Conservation (phyloP, 23 tunicate genomes). For the Aplidium turbinatum region DNA sequence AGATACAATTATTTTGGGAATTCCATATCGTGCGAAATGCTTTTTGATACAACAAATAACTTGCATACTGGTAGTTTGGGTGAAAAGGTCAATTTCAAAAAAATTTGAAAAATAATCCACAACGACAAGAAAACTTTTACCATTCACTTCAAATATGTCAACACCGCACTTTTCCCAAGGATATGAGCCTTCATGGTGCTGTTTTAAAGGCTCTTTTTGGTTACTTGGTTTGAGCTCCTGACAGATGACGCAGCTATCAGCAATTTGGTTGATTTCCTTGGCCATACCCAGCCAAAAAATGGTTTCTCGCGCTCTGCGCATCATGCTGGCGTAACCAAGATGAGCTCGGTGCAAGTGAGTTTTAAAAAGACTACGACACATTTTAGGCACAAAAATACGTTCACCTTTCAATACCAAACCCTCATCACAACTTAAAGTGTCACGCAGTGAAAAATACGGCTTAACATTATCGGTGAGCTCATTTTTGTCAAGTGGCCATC, state of each 20-base stretch:
- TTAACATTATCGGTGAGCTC: too few species aligned
- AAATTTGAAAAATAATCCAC: constrained; percentile 48
- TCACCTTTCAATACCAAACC: too few species aligned
- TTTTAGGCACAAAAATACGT: neutral
- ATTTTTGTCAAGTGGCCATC: too few species aligned
- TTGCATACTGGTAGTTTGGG: neutral
- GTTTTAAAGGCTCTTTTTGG: neutral
- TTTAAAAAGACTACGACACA: neutral
- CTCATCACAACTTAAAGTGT: too few species aligned
- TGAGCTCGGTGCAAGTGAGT: constrained; percentile 9
- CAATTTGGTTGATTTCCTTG: constrained; percentile 19
- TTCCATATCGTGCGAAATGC: constrained; percentile 34
- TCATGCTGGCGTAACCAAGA: constrained; percentile 27
- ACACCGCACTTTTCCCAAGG: constrained; percentile 44
- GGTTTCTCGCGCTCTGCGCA: constrained; percentile 31
- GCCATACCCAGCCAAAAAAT: constrained; percentile 40
- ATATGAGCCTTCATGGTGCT: constrained; percentile 8
- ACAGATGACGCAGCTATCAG: constrained; percentile 18
- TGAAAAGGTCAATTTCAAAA: constrained; percentile 31
- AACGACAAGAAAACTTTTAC: constrained; percentile 18
- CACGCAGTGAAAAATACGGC: too few species aligned
- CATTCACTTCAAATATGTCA: constrained; percentile 26
- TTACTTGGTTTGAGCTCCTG: constrained; percentile 13
- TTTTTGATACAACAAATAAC: constrained; percentile 21
- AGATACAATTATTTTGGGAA: constrained; percentile 24